These are phyloP conservation scores for Oophaga sylvatica DNA, from an alignment of 2,797 vertebrate genomes.

Conservation along the genomic window DNA sequence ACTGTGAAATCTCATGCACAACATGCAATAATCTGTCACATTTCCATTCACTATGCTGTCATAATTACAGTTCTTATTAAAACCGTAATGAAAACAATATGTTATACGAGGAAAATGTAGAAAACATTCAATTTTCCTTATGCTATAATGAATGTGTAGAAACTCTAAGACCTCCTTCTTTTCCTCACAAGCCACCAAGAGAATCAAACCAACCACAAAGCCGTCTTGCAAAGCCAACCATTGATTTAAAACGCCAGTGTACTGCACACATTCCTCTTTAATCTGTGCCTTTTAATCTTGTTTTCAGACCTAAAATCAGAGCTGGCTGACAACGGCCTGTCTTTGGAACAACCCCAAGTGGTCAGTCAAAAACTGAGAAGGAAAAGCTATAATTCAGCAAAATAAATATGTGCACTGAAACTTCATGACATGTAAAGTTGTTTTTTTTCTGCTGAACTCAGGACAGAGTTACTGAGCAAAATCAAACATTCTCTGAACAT, in stretches of 20 bases:
- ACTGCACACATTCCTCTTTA: slow-evolving; percentile 77
- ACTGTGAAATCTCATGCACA: slow-evolving; percentile 67
- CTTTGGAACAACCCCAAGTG: slow-evolving; percentile 36
- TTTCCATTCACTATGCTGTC: slow-evolving; percentile 75
- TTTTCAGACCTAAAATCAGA: slow-evolving; percentile 72
- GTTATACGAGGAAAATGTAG: slow-evolving; percentile 66
- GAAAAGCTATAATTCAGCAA: slow-evolving; percentile 47
- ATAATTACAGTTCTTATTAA: slow-evolving; percentile 77
- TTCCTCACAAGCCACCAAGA: slow-evolving; percentile 71
- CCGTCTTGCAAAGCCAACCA: slow-evolving; percentile 75
- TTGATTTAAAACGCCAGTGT: slow-evolving; percentile 74
- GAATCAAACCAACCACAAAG: slow-evolving; percentile 81
- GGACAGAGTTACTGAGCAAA: not conserved
- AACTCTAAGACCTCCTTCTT: slow-evolving; percentile 68
- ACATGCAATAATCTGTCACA: slow-evolving; percentile 76
- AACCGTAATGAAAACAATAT: slow-evolving; percentile 83
- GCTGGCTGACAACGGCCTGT: slow-evolving; percentile 68
- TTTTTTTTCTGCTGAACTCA: slow-evolving; percentile 14
- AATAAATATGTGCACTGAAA: slow-evolving; percentile 45
- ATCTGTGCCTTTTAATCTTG: slow-evolving; percentile 82
- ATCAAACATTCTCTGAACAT: not conserved
- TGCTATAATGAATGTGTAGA: slow-evolving; percentile 68
- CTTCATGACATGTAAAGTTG: slow-evolving; percentile 22
- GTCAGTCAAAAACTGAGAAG: slow-evolving; percentile 40
- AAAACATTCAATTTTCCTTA: slow-evolving; percentile 73